Evolutionary conservation across 2,888 invertebrate genomes (phyloP), one percentile per base, ranked within the genome.

Genomic region (Drosophila koepferae): DNA sequence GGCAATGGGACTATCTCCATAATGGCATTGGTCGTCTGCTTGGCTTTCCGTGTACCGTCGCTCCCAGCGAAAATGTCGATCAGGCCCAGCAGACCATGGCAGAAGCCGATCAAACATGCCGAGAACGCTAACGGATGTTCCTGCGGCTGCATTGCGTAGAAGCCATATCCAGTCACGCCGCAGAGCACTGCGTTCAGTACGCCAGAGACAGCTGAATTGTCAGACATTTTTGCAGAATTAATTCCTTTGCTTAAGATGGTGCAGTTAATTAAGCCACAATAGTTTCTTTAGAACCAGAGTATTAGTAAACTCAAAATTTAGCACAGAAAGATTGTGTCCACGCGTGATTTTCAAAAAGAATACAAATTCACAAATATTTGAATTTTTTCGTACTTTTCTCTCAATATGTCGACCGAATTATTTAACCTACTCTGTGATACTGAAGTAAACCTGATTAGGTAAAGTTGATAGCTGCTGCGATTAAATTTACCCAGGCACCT

Each of bases 1-100:
- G 91, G 90, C 63, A 92, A 46, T 0, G 91, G 87, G 1, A 90
- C 44, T 0, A 92, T 61, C 23, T 91, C 86, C 75, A 90, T 71
- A 9, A 91, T 64, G 0, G 55, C n/a, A 6, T 64, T 56, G 0
- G 81, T 81, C 5, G 74, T 56, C 0, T 76, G 49, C 23, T 68
- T 71, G 0, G 61, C 61, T 6, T 28, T 74, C 9, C 31, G 54
- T 3, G 43, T 59, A 4, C 49, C 38, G 0, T 71, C 63, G 16
- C 75, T 64, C 10, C 54, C 69, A 0, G 43, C 34, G 3, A 79
- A 9, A 20, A 67, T 38, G 3, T 70, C 61, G 6, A 82, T 64
- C n/a, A 90, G n/a, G 0, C 86, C 87, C 23, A 79, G 2, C 4
- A 91, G 34, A 0, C 91, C 92, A 61, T 89, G 91, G 10, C 83